Base-by-base conservation (phyloP, 2,888 invertebrate genomes). In the Xylota sylvarum region DNA sequence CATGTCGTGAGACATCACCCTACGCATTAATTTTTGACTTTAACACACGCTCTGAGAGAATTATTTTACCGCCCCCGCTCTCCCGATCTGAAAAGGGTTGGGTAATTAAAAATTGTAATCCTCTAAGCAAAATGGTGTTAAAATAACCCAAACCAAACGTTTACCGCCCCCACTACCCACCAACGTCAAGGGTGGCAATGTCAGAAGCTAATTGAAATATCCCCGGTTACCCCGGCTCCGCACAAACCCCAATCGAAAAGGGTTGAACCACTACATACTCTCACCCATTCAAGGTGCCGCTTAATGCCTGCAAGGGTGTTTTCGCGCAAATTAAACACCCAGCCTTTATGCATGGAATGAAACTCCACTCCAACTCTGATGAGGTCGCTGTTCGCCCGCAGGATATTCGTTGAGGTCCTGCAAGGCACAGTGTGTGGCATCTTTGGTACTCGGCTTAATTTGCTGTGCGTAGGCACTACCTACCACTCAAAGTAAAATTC, bases 161-260 rank as follows among this genome's bases (percentile, higher is more conserved):
- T 14, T 19, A 5, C n/a, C 60, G 5, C 14, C 19, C 30, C 30
- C 30, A 3, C 19, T 0, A 37, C 7, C 7, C 7, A 9, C 64
- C 62, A 10, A 32, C n/a, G 2, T 19, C 67, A 77, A 40, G 9
- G 55, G 19, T 50, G 37, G 74, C 56, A 46, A 72, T 85, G 76
- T 81, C 70, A 60, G 76, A 65, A 81, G 85, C 85, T 85, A 85
- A 85, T 85, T 85, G 85, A 85, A 85, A 85, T 81, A 85, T 80
- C 64, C 69, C 76, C 37, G 40, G 5, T 23, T 27, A 23, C 40
- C 27, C 60, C 32, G n/a, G 40, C 10, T 7, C 48, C 35, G 35
- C 19, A 27, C 6, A 23, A 27, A 48, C 52, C 7, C 32, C 58
- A 27, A 19, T 23, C 9, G 23, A 6, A 48, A 69, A 64, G 73